Evolutionary conservation across 2,888 invertebrate genomes (phyloP).

Genomic region (Ferdinandea cuprea): DNA sequence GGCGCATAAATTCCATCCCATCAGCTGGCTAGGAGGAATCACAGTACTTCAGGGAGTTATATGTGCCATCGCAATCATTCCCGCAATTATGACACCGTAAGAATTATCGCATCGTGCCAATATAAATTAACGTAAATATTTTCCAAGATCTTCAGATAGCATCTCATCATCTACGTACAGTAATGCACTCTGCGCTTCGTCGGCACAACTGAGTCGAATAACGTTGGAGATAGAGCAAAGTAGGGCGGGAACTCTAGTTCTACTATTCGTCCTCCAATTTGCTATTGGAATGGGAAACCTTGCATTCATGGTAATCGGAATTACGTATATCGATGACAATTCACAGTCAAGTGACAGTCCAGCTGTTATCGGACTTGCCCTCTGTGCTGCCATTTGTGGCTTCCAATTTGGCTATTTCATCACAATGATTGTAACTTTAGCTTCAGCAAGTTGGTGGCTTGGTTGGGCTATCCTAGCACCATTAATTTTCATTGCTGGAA

Average conservation of each 20-base stretch:
- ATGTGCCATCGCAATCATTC: constrained; percentile 84
- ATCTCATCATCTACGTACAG: constrained; percentile 73
- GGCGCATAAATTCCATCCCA: constrained; percentile 85
- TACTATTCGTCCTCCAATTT: constrained; percentile 84
- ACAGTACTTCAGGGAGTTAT: constrained; percentile 84
- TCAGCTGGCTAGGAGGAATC: constrained; percentile 85
- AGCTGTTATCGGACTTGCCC: constrained; percentile 82
- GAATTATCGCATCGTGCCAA: constrained; percentile 49
- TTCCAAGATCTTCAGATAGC: constrained; percentile 61
- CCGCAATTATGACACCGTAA: constrained; percentile 84
- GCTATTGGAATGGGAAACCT: constrained; percentile 83
- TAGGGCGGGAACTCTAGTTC: constrained; percentile 81
- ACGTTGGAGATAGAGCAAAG: constrained; percentile 77
- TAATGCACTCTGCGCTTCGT: constrained; percentile 77
- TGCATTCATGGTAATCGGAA: constrained; percentile 84
- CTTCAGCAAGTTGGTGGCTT: constrained; percentile 82
- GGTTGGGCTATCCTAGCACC: constrained; percentile 84
- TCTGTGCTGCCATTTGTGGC: constrained; percentile 81
- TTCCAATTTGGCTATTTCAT: constrained; percentile 81
- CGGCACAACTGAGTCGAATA: constrained; percentile 75
- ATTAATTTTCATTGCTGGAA: constrained; percentile 83
- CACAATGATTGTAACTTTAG: constrained; percentile 79
- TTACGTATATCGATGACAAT: constrained; percentile 87
- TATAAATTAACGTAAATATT: background rate
- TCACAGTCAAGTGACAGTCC: constrained; percentile 84